phyloP scores from a whole-genome alignment of 1,140 invertebrate genomes.

The Meloidogyne hapla region DNA sequence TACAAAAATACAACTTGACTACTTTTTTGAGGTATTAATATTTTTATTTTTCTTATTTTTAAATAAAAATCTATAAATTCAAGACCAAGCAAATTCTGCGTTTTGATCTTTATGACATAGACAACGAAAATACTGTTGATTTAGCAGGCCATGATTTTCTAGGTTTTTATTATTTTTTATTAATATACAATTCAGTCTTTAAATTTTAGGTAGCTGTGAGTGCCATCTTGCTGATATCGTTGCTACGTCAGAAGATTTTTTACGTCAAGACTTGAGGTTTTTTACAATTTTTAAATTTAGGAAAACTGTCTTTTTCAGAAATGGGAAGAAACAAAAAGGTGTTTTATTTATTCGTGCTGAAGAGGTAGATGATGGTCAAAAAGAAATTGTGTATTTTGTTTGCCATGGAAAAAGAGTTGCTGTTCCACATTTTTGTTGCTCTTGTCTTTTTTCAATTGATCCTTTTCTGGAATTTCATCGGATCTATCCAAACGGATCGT shows the following conservation, averaged over 20 bases:
- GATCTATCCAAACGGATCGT: slow-evolving; percentile 67
- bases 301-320: slow-evolving; percentile 43
- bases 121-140: slow-evolving; percentile 48
- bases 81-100: slow-evolving; percentile 66
- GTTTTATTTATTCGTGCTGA: slow-evolving; percentile 66
- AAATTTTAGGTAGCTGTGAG: slow-evolving; percentile 58
- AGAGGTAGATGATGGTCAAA: slow-evolving; percentile 66
- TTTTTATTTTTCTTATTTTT: background rate
- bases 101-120: slow-evolving; percentile 67
- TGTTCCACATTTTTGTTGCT: background rate
- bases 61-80: background rate
- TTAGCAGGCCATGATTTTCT: slow-evolving; percentile 67
- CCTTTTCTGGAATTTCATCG: slow-evolving; percentile 69
- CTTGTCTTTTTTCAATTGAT: slow-evolving; percentile 59
- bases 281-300: slow-evolving; percentile 5
- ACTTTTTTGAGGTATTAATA: slow-evolving; percentile 66
- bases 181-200: slow-evolving; percentile 41
- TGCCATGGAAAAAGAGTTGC: slow-evolving; percentile 66
- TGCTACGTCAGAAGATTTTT: slow-evolving; percentile 50
- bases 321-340: slow-evolving; percentile 50
- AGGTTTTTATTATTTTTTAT: slow-evolving; percentile 51
- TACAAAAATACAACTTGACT: slow-evolving; percentile 68
- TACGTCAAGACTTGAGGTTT: slow-evolving; percentile 34
- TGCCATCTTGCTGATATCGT: slow-evolving; percentile 69
- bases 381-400: slow-evolving; percentile 67